Evolutionary conservation across 2,888 invertebrate species (phyloP), one percentile per base, ranked within the genome.

Genomic region (Orchestes rusci): DNA sequence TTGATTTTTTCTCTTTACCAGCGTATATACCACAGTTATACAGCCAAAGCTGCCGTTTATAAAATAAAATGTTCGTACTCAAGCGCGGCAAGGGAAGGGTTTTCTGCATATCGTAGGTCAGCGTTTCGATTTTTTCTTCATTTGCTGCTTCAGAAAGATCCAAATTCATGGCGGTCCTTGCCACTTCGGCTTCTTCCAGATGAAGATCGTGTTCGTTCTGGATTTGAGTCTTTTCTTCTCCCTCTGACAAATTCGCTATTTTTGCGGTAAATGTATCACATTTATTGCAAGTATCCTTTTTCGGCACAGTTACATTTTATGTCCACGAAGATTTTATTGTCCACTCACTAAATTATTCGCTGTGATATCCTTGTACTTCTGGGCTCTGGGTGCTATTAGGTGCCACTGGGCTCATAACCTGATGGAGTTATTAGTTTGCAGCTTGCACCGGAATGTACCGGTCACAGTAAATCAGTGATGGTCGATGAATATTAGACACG

Each of bases 21-120:
- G 44, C 29, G 39, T 53, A 49, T 28, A 39, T 58, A 39, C 35
- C 42, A 16, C 34, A 42, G 31, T 35, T 34, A 13, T 42, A 43
- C 1, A 57, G 31, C 53, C 57, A 58, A 28, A 60, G 39, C 43
- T 58, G 58, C 18, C 59, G 39, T 46, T 59, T 59, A 42, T 60
- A 60, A 43, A 54, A 59, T n/a, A 57, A 43, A 28, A 57, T 43
- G 34, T 55, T 54, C 17, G 46, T 51, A 18, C 17, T 38, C n/a
- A 50, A 32, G 7, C 44, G 31, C 31, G 49, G 47, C 19, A 50
- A 20, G 5, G 49, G 43, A 4, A 49, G 55, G 64, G 36, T 36
- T 12, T 42, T 42, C 19, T 36, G 12, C 20, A 18, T 19, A 7
- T 36, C 36, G 12, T 19, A 36, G 4, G 20, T 36, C 3, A 36